Percentiles rank a stretch among this genome's conserved stretches.
Evolutionary conservation across 2,113 vertebrate genomes (phyloP).

Genomic region (Podilymbus podiceps): DNA sequence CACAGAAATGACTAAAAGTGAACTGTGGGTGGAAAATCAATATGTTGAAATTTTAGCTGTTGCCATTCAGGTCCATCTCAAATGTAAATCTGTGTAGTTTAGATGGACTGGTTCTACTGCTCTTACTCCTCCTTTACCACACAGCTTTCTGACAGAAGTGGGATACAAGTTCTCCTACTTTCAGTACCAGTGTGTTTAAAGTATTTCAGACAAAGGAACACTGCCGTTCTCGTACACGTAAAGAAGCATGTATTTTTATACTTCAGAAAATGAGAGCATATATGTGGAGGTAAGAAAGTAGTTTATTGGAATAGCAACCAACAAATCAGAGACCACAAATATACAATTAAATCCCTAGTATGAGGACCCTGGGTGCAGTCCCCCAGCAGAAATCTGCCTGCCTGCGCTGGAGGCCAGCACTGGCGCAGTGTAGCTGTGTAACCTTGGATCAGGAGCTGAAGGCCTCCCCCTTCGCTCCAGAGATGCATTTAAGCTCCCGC

Average conservation of each 20-base stretch:
- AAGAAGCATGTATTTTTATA: not conserved
- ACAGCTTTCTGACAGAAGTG: not conserved
- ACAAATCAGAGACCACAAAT: not conserved
- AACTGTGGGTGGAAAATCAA: constrained; percentile 32
- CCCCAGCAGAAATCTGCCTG: not conserved
- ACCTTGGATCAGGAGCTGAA: not conserved
- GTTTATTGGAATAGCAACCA: not conserved
- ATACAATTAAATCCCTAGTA: not conserved
- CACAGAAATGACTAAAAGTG: not conserved
- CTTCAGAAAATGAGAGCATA: not conserved
- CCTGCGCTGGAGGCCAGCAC: not conserved
- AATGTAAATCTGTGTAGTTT: not conserved
- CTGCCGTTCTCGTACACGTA: not conserved
- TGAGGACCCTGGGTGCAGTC: not conserved
- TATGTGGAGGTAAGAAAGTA: not conserved
- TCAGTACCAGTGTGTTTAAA: not conserved
- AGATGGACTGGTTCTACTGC: constrained; percentile 7
- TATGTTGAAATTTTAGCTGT: not conserved
- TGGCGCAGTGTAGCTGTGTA: not conserved
- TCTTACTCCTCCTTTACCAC: not conserved
- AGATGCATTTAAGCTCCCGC: too few species aligned
- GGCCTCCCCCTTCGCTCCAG: too few species aligned
- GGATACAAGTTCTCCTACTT: not conserved
- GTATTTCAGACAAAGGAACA: not conserved
- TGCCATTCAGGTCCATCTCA: not conserved